Evolutionary conservation across 35 echinoderm and acorn worm genomes (phyloP).

Genomic region (Anneissia japonica): DNA sequence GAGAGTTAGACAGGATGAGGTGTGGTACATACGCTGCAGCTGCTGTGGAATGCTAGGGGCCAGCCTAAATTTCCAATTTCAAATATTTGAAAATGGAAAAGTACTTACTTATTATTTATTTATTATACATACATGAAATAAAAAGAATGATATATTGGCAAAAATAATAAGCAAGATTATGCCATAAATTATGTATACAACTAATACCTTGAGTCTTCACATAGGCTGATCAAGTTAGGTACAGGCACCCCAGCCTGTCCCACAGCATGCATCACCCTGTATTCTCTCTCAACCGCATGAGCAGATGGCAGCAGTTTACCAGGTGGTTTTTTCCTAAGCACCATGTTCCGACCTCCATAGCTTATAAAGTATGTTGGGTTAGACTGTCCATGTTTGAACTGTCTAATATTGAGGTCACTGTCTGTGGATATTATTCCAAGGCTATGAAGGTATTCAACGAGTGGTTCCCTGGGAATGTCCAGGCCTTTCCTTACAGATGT

Average conservation of each 20-base stretch:
- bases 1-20: too few relatives aligned
- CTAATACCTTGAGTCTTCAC: constrained; percentile 68
- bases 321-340: constrained; percentile 94
- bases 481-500: constrained; percentile 72
- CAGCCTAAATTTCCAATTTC: background rate
- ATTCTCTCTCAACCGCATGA: constrained; percentile 85
- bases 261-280: constrained; percentile 82
- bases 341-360: constrained; percentile 61
- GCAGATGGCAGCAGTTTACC: constrained; percentile 93
- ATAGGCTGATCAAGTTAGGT: constrained; percentile 68
- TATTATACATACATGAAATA: background rate
- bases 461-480: constrained; percentile 39
- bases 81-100: background rate
- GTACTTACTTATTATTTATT: background rate
- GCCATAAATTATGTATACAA: background rate
- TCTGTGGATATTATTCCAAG: constrained; percentile 53
- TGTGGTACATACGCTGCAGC: too few relatives aligned
- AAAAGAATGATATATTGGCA: background rate
- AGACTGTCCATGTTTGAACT: constrained; percentile 95
- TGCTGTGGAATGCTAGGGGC: too few relatives aligned
- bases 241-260: constrained; percentile 75
- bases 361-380: constrained; percentile 91
- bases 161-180: background rate
- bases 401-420: constrained; percentile 40
- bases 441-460: constrained; percentile 46